Conservation (phyloP, 2,888 invertebrate species). For the Hemistola chrysoprasaria region DNA sequence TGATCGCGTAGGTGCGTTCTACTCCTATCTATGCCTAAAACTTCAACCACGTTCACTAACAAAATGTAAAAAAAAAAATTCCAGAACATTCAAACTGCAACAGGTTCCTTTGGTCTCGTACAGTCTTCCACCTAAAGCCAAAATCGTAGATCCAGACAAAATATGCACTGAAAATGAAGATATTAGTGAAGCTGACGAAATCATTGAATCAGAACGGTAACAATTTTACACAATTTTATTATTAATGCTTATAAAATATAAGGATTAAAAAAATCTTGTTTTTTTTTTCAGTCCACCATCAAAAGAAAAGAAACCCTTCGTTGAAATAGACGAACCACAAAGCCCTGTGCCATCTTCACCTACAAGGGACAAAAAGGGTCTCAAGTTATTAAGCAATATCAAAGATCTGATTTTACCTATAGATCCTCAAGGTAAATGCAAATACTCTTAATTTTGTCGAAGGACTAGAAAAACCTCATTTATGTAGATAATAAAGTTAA, state of each 20-base stretch:
- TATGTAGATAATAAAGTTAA: too few species aligned
- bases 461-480: background rate
- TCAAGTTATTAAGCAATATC: conserved; percentile 40
- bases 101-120: conserved; percentile 7
- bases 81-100: conserved; percentile 19
- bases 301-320: conserved; percentile 33
- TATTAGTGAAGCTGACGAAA: conserved; percentile 37
- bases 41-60: too few species aligned
- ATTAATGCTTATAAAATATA: too few species aligned
- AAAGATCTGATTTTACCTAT: conserved; percentile 68
- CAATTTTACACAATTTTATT: background rate
- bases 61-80: too few species aligned
- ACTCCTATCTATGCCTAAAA: too few species aligned
- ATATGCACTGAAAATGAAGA: conserved; percentile 53
- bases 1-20: too few species aligned
- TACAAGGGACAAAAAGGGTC: conserved; percentile 28
- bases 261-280: too few species aligned
- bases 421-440: conserved; percentile 82
- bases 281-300: conserved; percentile 31
- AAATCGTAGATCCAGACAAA: conserved; percentile 33
- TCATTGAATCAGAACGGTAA: conserved; percentile 39
- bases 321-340: conserved; percentile 55
- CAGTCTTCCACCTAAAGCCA: conserved; percentile 10
- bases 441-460: background rate
- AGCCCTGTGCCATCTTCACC: conserved; percentile 66